Conservation (phyloP, 2,113 vertebrate genomes). For the Peromyscus leucopus region DNA sequence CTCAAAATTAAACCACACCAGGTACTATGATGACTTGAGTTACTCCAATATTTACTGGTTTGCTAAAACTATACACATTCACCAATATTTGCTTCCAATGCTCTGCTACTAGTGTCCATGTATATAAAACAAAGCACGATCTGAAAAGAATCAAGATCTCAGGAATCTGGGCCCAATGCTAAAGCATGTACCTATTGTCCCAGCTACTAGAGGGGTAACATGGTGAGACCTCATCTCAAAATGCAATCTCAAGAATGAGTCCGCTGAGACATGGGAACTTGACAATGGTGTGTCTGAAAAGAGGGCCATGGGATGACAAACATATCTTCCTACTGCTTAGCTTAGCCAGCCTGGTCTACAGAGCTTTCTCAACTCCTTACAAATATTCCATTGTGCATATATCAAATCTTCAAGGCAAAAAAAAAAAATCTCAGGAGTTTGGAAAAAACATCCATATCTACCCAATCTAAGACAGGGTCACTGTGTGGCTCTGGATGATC, state of each 20-base stretch:
- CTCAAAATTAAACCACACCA: not conserved
- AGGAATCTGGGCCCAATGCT: not conserved
- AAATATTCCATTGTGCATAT: constrained; percentile 22
- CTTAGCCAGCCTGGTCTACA: not conserved
- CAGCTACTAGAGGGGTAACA: not conserved
- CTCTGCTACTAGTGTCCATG: not conserved
- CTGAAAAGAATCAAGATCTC: constrained; percentile 39
- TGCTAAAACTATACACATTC: constrained; percentile 1
- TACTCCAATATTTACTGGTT: not conserved
- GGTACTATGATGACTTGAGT: not conserved
- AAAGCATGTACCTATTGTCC: not conserved
- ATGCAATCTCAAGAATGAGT: constrained; percentile 10
- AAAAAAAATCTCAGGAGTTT: not conserved
- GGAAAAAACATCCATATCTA: not conserved
- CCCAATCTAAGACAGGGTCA: not conserved
- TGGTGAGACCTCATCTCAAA: not conserved
- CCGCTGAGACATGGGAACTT: not conserved
- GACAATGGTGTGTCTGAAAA: not conserved
- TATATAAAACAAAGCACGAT: not conserved
- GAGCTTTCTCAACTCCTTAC: not conserved
- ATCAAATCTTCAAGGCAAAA: constrained; percentile 31
- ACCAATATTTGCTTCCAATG: not conserved
- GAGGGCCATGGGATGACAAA: not conserved
- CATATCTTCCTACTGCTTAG: not conserved
- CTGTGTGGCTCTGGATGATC: not conserved